phyloP scores from a whole-genome alignment of 2,113 vertebrate species.

The Dascyllus trimaculatus region DNA sequence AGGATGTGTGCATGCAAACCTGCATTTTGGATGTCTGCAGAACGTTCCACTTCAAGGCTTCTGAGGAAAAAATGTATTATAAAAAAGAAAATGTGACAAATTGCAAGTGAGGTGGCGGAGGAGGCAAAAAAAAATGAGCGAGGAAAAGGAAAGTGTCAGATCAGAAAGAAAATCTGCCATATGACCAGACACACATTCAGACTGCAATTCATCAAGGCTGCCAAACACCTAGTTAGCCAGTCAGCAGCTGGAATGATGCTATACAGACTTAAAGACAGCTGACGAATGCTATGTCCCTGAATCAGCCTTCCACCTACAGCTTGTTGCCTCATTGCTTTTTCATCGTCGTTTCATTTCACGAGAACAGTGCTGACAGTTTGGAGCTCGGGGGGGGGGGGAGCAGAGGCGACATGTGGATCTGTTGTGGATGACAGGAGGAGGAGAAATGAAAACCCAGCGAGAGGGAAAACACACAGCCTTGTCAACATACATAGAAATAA shows the following conservation, averaged over 20 bases:
- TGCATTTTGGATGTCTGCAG: not conserved
- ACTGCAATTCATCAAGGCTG: slow-evolving; percentile 11
- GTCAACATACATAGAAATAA: slow-evolving; percentile 17
- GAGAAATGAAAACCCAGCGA: slow-evolving; percentile 5
- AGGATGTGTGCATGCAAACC: not conserved
- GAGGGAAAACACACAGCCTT: not conserved
- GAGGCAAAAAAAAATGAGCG: no score
- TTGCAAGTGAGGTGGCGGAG: no score
- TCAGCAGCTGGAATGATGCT: not conserved
- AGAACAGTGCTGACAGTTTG: slow-evolving; percentile 49
- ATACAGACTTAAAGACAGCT: slow-evolving; percentile 8
- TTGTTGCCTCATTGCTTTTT: slow-evolving; percentile 38
- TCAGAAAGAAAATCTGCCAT: not conserved
- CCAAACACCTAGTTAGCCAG: not conserved
- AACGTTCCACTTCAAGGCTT: no score
- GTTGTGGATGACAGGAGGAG: slow-evolving; percentile 40
- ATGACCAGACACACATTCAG: not conserved
- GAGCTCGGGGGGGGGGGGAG: slow-evolving; percentile 24
- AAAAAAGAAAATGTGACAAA: no score
- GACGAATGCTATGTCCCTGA: slow-evolving; percentile 10
- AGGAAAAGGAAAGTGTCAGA: not conserved
- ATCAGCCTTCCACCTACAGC: slow-evolving; percentile 18
- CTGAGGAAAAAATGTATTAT: no score
- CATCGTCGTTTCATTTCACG: slow-evolving; percentile 40
- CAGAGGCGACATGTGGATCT: slow-evolving; percentile 26